A percentile compares a stretch with the other conserved stretches of the same genome.
Evolutionary conservation across 2,888 invertebrate genomes (phyloP).

Genomic region (Biston betularia): DNA sequence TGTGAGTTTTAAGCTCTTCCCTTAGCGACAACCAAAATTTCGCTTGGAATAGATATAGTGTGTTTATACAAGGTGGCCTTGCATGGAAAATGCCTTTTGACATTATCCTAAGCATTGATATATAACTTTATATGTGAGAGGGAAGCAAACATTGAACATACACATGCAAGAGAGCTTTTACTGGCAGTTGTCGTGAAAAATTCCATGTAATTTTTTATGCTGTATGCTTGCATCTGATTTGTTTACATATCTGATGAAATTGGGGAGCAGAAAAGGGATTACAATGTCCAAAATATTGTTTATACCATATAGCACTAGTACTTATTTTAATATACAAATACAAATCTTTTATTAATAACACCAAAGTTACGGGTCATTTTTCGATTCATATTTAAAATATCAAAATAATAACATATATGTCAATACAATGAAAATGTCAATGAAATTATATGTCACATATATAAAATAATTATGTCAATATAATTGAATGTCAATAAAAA

Average conservation of each 20-base stretch:
- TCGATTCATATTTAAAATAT: too few relatives aligned
- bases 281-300: too few relatives aligned
- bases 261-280: neutral
- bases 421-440: too few relatives aligned
- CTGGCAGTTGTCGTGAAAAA: slow-evolving; percentile 6
- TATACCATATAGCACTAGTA: too few relatives aligned
- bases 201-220: slow-evolving; percentile 5
- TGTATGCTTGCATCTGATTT: slow-evolving; percentile 8
- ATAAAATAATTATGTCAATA: too few relatives aligned
- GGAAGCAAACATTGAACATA: slow-evolving; percentile 25
- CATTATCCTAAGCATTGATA: slow-evolving; percentile 12
- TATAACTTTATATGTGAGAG: slow-evolving; percentile 20
- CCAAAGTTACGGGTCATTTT: too few relatives aligned
- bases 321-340: too few relatives aligned
- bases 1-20: slow-evolving; percentile 46
- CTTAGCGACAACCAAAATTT: slow-evolving; percentile 31
- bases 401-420: too few relatives aligned
- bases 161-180: slow-evolving; percentile 23
- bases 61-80: slow-evolving; percentile 23
- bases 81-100: slow-evolving; percentile 19
- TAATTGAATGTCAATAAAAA: too few relatives aligned
- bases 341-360: too few relatives aligned
- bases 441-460: too few relatives aligned
- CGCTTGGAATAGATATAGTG: slow-evolving; percentile 27
- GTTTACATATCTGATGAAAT: neutral